Conservation (phyloP, 2,888 invertebrate species). For the Pyrrhosoma nymphula region DNA sequence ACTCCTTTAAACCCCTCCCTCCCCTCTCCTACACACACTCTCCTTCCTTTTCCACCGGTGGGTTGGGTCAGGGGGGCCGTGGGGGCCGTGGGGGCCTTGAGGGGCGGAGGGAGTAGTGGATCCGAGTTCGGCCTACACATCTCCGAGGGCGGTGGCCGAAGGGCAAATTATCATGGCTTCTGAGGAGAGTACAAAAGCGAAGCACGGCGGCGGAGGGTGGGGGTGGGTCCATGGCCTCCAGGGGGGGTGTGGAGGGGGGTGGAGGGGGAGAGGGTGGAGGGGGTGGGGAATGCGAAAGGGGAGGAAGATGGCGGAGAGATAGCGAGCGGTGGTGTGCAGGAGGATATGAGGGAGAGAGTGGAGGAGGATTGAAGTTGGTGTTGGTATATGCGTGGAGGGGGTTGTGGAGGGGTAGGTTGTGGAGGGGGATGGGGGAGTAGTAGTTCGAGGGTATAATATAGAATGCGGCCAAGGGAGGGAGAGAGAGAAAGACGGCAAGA, state of each 20-base stretch:
- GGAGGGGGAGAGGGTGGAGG: background rate
- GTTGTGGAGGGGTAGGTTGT: background rate
- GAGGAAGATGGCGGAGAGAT: background rate
- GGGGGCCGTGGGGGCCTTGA: background rate
- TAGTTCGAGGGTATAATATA: no score
- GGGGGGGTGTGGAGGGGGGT: background rate
- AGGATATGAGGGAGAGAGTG: background rate
- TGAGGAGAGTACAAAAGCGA: conserved; percentile 45
- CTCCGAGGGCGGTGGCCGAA: conserved; percentile 56
- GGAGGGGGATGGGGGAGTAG: background rate
- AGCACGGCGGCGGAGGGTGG: background rate
- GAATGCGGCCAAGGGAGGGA: no score
- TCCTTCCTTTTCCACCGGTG: background rate
- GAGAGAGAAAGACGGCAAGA: no score
- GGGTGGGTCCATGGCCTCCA: background rate
- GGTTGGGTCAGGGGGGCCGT: background rate
- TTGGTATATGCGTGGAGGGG: background rate
- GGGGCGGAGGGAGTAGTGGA: background rate
- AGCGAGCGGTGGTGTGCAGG: background rate
- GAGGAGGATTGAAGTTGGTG: no score
- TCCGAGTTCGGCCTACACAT: background rate
- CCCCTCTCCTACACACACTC: background rate
- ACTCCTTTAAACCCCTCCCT: background rate
- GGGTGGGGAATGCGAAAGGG: background rate
- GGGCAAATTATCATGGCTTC: conserved; percentile 54